Percentiles rank a stretch among this genome's conserved stretches.
Evolutionary conservation across 2,797 vertebrate genomes (phyloP).

Genomic region (Allochrocebus solatus): DNA sequence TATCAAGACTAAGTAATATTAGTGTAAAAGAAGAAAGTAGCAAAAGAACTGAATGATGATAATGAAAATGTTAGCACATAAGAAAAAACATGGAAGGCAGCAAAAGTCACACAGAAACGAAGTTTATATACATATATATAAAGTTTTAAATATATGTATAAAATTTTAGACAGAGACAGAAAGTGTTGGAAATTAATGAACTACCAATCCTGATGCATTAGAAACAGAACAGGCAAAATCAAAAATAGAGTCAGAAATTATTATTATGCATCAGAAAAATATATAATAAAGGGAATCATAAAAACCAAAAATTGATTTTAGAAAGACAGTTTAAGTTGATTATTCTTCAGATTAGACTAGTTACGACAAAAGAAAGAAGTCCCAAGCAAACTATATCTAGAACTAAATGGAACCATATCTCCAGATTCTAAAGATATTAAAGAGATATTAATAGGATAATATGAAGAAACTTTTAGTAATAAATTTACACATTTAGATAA

Average conservation of each 20-base stretch:
- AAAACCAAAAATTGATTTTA: neutral
- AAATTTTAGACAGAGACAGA: neutral
- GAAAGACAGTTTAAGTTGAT: constrained; percentile 1
- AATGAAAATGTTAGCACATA: neutral
- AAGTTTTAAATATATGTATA: neutral
- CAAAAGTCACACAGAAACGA: neutral
- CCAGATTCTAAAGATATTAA: neutral
- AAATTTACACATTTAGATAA: neutral
- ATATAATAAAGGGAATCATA: neutral
- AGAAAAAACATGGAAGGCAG: neutral
- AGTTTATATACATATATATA: neutral
- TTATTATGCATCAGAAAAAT: neutral
- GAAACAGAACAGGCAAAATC: neutral
- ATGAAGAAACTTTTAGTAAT: neutral
- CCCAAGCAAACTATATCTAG: neutral
- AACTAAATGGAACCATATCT: neutral
- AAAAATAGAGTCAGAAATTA: neutral
- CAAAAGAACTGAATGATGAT: neutral
- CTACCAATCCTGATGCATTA: neutral
- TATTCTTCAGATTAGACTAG: neutral
- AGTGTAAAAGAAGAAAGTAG: neutral
- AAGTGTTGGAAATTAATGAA: neutral
- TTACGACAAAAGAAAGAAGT: neutral
- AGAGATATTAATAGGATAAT: neutral
- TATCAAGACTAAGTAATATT: neutral